Percentiles rank a stretch among this genome's conserved stretches.
phyloP scores from a whole-genome alignment of 1,140 invertebrate species.

The Tetramorium parvispinum region DNA sequence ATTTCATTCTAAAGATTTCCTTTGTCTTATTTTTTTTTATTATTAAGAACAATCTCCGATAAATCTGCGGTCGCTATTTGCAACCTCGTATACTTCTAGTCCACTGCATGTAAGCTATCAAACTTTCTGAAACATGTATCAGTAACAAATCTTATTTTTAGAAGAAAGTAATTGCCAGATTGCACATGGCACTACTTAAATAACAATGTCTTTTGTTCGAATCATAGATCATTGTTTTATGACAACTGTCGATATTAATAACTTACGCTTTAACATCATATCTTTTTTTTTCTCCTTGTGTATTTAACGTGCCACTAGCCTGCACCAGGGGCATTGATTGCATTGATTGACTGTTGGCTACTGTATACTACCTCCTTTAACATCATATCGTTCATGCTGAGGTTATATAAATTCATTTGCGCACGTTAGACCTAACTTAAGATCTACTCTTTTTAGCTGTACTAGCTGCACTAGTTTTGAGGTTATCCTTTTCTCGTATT shows the following conservation, averaged over 20 bases:
- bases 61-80: background rate
- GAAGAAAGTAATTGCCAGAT: background rate
- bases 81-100: background rate
- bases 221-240: background rate
- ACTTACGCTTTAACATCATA: conserved; percentile 1
- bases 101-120: too few relatives aligned
- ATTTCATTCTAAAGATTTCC: background rate
- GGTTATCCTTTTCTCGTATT: too few relatives aligned
- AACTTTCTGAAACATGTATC: conserved; percentile 1
- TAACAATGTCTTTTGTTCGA: background rate
- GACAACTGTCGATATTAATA: background rate
- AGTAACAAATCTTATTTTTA: background rate
- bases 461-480: too few relatives aligned
- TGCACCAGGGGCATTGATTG: too few relatives aligned
- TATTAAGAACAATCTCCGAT: background rate
- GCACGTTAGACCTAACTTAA: too few relatives aligned
- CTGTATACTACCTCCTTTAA: too few relatives aligned
- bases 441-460: too few relatives aligned
- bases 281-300: too few relatives aligned
- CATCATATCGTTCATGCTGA: too few relatives aligned
- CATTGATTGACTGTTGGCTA: too few relatives aligned
- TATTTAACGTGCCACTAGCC: too few relatives aligned
- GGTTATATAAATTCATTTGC: too few relatives aligned
- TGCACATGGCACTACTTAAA: background rate
- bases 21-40: background rate